phyloP scores from a whole-genome alignment of 2,797 vertebrate species.

The Chaetodon trifasciatus region DNA sequence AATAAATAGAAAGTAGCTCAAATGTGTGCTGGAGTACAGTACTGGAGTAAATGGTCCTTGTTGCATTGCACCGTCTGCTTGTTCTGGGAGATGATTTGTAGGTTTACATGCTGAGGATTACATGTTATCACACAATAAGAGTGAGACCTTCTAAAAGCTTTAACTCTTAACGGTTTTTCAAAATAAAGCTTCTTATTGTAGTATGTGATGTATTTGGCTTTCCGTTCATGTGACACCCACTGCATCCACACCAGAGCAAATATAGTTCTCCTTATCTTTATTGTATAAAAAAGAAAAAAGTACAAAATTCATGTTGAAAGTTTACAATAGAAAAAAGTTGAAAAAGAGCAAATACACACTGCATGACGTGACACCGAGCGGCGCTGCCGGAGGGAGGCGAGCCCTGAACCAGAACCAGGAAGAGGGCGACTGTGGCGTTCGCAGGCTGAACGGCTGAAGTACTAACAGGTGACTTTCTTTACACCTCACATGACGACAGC shows the following conservation, averaged over 20 bases:
- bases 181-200: no score
- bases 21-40: no score
- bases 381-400: slow-evolving; percentile 35
- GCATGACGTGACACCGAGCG: slow-evolving; percentile 72
- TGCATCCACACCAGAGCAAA: background rate
- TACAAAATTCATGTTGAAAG: slow-evolving; percentile 86
- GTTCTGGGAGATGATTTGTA: no score
- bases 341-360: slow-evolving; percentile 80
- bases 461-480: background rate
- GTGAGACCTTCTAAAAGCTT: no score
- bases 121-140: no score
- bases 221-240: no score
- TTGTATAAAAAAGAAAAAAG: slow-evolving; percentile 82
- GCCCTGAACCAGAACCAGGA: slow-evolving; percentile 47
- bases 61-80: no score
- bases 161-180: no score
- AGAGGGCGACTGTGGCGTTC: slow-evolving; percentile 19
- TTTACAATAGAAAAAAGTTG: slow-evolving; percentile 79
- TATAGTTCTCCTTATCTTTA: slow-evolving; percentile 77
- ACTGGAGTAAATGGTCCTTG: no score
- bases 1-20: no score
- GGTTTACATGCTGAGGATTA: no score
- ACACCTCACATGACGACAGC: background rate
- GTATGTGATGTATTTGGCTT: no score
- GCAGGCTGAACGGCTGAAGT: background rate